phyloP scores from a whole-genome alignment of 2,797 vertebrate genomes.

The Pantherophis vulpinus region DNA sequence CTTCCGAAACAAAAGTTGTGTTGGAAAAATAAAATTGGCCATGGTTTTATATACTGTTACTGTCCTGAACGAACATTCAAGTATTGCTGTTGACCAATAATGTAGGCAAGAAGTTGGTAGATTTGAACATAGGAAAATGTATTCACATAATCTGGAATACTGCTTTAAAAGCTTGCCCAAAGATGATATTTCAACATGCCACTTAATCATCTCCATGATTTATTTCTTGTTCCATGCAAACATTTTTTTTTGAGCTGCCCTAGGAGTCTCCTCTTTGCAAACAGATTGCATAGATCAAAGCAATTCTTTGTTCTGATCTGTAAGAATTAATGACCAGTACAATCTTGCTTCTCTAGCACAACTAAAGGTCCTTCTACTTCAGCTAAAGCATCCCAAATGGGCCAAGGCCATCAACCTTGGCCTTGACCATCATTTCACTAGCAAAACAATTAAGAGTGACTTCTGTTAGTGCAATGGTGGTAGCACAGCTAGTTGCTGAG shows the following conservation, averaged over 20 bases:
- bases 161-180: not conserved
- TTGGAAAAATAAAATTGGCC: not conserved
- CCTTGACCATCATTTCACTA: not conserved
- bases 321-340: not conserved
- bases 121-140: not conserved
- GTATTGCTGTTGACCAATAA: not conserved
- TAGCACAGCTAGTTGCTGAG: not conserved
- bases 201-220: constrained; percentile 20
- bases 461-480: not conserved
- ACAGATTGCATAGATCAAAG: not conserved
- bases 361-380: not conserved
- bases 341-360: not conserved
- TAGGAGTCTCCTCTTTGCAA: not conserved
- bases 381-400: not conserved
- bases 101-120: not conserved
- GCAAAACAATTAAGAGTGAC: not conserved
- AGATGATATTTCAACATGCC: not conserved
- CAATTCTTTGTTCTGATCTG: not conserved
- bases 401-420: not conserved
- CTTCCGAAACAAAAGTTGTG: not conserved
- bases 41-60: not conserved
- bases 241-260: constrained; percentile 7
- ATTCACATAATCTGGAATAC: not conserved
- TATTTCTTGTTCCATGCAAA: not conserved
- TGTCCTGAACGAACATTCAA: not conserved